phyloP scores from a whole-genome alignment of 2,888 invertebrate genomes.

The Drosophila meridionalis region DNA sequence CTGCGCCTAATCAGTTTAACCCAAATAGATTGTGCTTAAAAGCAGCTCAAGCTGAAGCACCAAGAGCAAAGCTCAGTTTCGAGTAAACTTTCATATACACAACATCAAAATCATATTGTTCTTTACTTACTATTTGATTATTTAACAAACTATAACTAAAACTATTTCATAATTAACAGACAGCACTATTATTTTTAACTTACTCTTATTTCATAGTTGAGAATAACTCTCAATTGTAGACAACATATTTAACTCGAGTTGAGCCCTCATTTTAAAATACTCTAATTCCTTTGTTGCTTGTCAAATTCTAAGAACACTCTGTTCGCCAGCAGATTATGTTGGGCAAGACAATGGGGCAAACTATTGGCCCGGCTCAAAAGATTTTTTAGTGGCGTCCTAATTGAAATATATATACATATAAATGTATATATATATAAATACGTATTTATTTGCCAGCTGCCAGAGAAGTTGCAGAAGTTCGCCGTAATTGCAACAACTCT shows the following conservation, averaged over 20 bases:
- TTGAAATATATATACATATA: constrained; percentile 16
- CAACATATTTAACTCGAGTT: neutral
- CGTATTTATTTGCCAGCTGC: constrained; percentile 34
- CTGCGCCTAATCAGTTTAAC: too few relatives aligned
- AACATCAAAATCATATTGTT: neutral
- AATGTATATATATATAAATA: constrained; percentile 24
- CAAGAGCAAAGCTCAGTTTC: too few relatives aligned
- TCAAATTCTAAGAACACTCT: constrained; percentile 20
- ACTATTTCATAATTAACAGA: neutral
- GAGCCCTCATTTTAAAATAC: constrained; percentile 1
- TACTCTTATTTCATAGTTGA: neutral
- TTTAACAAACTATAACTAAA: neutral
- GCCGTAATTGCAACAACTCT: constrained; percentile 55
- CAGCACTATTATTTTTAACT: neutral
- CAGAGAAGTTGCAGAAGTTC: constrained; percentile 45
- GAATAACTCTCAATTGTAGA: neutral
- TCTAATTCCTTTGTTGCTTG: constrained; percentile 16
- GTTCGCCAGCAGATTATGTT: constrained; percentile 38
- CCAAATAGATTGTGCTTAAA: too few relatives aligned
- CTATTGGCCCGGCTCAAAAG: constrained; percentile 5
- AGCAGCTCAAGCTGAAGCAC: too few relatives aligned
- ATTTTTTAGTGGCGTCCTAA: constrained; percentile 32
- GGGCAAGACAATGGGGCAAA: constrained; percentile 8
- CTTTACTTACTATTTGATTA: neutral
- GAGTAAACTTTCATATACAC: too few relatives aligned